Evolutionary conservation across 2,888 invertebrate species (phyloP).

Genomic region (Eutolmus rufibarbis): DNA sequence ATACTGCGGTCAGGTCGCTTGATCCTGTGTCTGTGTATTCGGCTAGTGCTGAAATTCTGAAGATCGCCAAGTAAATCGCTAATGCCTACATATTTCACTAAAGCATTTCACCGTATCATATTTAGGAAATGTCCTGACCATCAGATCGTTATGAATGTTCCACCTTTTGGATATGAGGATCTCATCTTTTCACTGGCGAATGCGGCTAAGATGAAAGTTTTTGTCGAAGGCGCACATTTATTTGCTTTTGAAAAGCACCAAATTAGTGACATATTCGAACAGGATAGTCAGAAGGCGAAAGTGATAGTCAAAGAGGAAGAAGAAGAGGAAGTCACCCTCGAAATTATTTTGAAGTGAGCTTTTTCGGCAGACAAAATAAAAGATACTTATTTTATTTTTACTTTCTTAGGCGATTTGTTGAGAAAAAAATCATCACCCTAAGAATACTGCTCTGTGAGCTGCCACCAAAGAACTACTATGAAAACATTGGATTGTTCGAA

Average conservation of each 20-base stretch:
- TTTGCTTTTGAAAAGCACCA: not conserved
- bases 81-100: not conserved
- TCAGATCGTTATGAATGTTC: not conserved
- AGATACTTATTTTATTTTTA: not conserved
- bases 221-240: not conserved
- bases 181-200: not conserved
- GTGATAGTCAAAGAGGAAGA: not conserved
- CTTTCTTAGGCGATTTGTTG: not conserved
- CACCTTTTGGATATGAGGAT: not conserved
- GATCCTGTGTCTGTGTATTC: not conserved
- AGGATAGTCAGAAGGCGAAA: not conserved
- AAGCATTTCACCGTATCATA: not conserved
- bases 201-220: not conserved
- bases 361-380: not conserved
- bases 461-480: not conserved
- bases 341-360: not conserved
- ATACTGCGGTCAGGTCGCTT: not conserved
- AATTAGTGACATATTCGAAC: not conserved
- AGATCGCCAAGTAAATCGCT: not conserved
- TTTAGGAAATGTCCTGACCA: not conserved
- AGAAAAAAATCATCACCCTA: not conserved
- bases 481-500: not conserved
- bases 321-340: not conserved
- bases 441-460: not conserved
- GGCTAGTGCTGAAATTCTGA: not conserved